Base-by-base conservation (phyloP, 2,113 vertebrate genomes). In the Meriones unguiculatus region DNA sequence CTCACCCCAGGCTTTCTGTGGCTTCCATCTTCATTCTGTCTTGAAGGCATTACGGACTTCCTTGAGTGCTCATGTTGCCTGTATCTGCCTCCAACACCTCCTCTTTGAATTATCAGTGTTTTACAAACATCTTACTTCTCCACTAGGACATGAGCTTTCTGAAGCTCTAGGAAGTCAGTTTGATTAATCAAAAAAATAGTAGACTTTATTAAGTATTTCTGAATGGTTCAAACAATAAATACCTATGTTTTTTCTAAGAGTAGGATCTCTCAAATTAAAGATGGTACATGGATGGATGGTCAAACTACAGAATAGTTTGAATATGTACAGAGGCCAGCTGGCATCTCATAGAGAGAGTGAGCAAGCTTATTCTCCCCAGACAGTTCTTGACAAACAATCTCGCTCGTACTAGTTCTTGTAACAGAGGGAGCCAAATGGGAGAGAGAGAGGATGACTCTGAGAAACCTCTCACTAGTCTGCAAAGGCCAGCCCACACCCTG, bases 31-130 rank as follows among this genome's bases (percentile, higher is more conserved):
- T 35, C 17, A 57, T 72, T 50, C 50, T 57, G 14, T 9, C 22
- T 41, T 82, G 94, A 92, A 92, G 76, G 10, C 67, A n/a, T 67
- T 89, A 85, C n/a, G 92, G 64, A 67, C 50, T 70, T 54, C 67
- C 14, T 5, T 4, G 38, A 54, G 25, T n/a, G 35, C 85, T 2
- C 7, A 2, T 35, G 28, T 50, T 52, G 28, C 46, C 18, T 54
- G 3, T 20, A 14, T 1, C 30, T 5, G 13, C 22, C 5, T 2
- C 22, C 57, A 11, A 11, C 0, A 2, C 6, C 64, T 84, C n/a
- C n/a, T 84, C 20, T 41, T 24, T 54, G 3, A 7, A 15, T 67
- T 62, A 67, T 18, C 59, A 2, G 30, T 12, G 7, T 64, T 86
- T 89, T 35, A 17, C 20, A 62, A 95, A 38, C 65, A 20, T 20